Percentiles rank a stretch among this genome's conserved stretches.
Evolutionary conservation across 2,797 vertebrate species (phyloP).

Genomic region (Acanthurus leucopareius): DNA sequence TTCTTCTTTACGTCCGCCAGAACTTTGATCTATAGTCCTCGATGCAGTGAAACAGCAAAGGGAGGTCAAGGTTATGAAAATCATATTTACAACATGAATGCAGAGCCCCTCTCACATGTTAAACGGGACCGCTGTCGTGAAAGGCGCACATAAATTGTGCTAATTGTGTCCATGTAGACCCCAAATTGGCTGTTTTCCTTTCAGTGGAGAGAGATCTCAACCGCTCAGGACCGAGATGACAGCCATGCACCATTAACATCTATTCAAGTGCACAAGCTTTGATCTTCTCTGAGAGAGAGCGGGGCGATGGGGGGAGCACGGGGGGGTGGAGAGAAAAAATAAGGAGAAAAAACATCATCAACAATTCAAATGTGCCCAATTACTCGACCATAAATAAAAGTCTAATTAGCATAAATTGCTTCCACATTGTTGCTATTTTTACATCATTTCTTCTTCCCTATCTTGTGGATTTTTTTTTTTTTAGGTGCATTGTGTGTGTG

Average conservation of each 20-base stretch:
- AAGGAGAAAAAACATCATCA: constrained; percentile 85
- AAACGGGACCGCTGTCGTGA: constrained; percentile 68
- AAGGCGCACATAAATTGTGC: constrained; percentile 71
- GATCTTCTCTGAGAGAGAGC: constrained; percentile 83
- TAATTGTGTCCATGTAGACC: constrained; percentile 83
- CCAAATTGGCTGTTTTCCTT: constrained; percentile 68
- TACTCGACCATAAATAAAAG: constrained; percentile 87
- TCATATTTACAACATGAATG: constrained; percentile 52
- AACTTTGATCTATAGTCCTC: constrained; percentile 30
- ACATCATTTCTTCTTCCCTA: constrained; percentile 62
- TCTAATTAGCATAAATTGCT: constrained; percentile 90
- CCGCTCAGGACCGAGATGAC: constrained; percentile 70
- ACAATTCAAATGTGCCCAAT: constrained; percentile 87
- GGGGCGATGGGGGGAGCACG: constrained; percentile 58
- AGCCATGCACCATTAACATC: constrained; percentile 84
- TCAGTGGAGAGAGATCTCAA: constrained; percentile 69
- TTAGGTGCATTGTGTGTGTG: constrained; percentile 14
- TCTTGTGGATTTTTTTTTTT: constrained; percentile 30
- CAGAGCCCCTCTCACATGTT: constrained; percentile 64
- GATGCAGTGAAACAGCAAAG: constrained; percentile 37
- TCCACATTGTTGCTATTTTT: constrained; percentile 87
- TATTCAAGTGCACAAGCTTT: constrained; percentile 84
- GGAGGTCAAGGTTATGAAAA: constrained; percentile 75
- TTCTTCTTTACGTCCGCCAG: constrained; percentile 16
- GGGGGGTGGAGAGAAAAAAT: constrained; percentile 64